Base-by-base conservation (phyloP, 2,888 invertebrate species). In the Lithophane leautieri region DNA sequence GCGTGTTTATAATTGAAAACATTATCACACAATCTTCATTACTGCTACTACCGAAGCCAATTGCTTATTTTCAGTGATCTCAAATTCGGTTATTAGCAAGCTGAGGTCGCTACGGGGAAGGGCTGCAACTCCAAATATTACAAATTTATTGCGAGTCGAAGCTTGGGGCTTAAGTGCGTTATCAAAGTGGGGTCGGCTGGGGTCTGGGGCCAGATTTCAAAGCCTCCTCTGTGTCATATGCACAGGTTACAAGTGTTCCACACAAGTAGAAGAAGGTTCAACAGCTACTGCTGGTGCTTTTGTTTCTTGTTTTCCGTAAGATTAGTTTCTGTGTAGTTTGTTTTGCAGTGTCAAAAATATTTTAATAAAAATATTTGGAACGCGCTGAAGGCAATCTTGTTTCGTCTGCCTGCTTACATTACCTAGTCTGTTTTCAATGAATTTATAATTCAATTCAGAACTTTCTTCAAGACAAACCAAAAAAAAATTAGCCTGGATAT, bases 61-160 rank as follows among this genome's bases (percentile, higher is more conserved):
- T 58, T 34, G 2, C n/a, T 70, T 70, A 52, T 73, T 61, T 81
- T 77, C 7, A 69, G 52, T n/a, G 28, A 84, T 58, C 28, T 69
- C 63, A 69, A 73, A 69, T 82, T 67, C 44, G 12, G 50, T 75
- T 67, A 62, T 65, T 68, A 70, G 50, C 16, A 47, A 67, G 52
- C 16, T 14, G 71, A 67, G 79, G 76, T 65, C 78, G 60, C 66
- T 22, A 60, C 50, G 34, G 50, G 47, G 54, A 52, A 22, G 56
- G 22, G 4, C 40, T 54, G 54, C 11, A 56, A 70, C 54, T 71
- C 42, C 61, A 68, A 79, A 81, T 83, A 70, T 78, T 75, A 81
- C 72, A 82, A 82, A 86, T 87, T 82, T 87, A 86, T 82, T 71
- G 70, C 74, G 76, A 70, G 60, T 52, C 52, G 61, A 58, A 69